Base-by-base conservation (phyloP, 2,113 vertebrate genomes). In the Thalassarche chlororhynchos region DNA sequence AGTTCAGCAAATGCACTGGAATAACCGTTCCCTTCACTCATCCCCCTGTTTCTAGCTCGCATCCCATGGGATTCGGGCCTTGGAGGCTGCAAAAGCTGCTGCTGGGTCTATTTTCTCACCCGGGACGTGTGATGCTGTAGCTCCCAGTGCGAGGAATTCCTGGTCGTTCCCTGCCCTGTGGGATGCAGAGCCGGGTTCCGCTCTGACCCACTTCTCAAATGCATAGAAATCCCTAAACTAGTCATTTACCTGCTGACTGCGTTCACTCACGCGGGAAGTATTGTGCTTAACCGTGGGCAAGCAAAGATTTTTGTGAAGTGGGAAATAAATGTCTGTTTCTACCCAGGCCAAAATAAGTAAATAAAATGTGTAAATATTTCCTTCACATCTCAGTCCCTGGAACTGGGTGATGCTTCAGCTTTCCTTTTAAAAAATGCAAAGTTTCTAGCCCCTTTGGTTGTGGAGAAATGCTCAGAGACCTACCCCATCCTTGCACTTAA, bases 111-210 rank as follows among this genome's bases (percentile, higher is more conserved):
- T 19, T 80, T 60, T 68, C 38, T 61, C 42, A 36, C 20, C 6
- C 4, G 0, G 46, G 17, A 8, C 1, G 5, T 17, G 58, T 21
- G 64, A 60, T 40, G 51, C 72, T 40, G 51, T 38, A 61, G 61
- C 24, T 78, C 31, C 18, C 12, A 2, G 25, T 3, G 31, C 4
- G 5, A 62, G 36, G 44, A 51, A 60, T 20, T 52, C 29, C 18
- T 15, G 75, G 32, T 13, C 3, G 2, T 44, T 62, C 38, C n/a
- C 54, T 44, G n/a, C 17, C 34, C 54, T 46, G 52, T 0, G 2
- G 18, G 21, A 12, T 16, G 21, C 1, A 1, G 64, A 69, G 46
- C 29, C 1, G 1, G 17, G 14, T 24, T 54, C 38, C 0, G 0
- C 25, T 57, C 66, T 49, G 57, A 38, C 21, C 54, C 9, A 2